These are phyloP conservation scores for Daubentonia madagascariensis DNA, from an alignment of 2,113 vertebrate genomes.

Conservation along the genomic window DNA sequence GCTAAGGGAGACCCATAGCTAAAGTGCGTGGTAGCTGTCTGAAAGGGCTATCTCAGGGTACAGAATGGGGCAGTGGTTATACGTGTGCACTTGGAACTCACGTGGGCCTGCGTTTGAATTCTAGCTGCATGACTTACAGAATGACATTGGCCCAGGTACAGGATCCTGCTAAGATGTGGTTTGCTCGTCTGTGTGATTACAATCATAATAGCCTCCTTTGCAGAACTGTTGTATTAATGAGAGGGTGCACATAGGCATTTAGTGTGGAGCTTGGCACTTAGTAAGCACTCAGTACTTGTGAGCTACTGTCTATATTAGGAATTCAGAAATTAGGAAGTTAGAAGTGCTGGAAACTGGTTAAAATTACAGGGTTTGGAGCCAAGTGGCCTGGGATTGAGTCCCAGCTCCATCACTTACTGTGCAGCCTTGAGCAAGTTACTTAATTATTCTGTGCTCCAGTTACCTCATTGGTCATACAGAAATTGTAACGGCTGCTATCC, in stretches of 20 bases:
- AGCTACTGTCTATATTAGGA: neutral
- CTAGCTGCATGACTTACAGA: neutral
- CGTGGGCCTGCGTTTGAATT: neutral
- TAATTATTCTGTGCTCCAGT: neutral
- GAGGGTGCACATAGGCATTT: neutral
- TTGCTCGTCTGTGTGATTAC: neutral
- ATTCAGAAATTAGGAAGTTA: neutral
- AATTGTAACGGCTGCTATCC: neutral
- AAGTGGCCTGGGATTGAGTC: neutral
- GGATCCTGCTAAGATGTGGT: neutral
- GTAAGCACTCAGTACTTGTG: neutral
- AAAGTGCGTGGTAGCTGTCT: fast-evolving
- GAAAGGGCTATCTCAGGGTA: fast-evolving
- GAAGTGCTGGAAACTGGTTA: neutral
- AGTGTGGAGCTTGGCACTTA: neutral
- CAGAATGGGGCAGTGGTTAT: fast-evolving
- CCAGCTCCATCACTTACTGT: neutral
- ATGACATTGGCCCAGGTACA: neutral
- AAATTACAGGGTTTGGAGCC: neutral
- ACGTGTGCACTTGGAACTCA: fast-evolving
- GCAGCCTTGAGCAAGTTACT: neutral
- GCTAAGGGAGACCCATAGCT: neutral
- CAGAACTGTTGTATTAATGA: neutral
- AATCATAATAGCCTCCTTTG: neutral
- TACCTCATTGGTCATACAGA: neutral